phyloP scores from a whole-genome alignment of 2,797 vertebrate species.

The Babyrousa celebensis region DNA sequence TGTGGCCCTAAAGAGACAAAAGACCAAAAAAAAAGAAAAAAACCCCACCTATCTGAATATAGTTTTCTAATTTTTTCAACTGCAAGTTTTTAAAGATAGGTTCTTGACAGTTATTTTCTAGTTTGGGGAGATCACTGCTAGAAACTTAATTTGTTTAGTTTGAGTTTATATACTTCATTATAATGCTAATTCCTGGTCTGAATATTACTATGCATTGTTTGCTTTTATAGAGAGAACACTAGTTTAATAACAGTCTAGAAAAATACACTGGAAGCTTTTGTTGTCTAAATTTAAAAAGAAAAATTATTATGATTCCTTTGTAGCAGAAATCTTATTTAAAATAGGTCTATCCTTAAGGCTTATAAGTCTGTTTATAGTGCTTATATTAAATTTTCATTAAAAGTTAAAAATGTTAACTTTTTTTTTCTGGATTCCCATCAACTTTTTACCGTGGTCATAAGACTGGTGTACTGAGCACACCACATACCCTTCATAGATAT shows the following conservation, averaged over 20 bases:
- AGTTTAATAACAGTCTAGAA: slow-evolving; percentile 9
- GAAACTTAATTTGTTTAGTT: slow-evolving; percentile 43
- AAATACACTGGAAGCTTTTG: not conserved
- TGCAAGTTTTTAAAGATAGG: not conserved
- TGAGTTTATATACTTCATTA: slow-evolving; percentile 8
- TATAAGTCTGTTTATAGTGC: not conserved
- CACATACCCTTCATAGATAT: not conserved
- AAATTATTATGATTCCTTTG: not conserved
- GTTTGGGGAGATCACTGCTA: slow-evolving; percentile 20
- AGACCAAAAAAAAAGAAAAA: no score
- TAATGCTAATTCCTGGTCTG: not conserved
- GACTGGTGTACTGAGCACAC: not conserved
- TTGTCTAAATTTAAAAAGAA: not conserved
- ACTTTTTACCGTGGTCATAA: not conserved
- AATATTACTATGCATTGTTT: slow-evolving; percentile 4
- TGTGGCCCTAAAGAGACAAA: no score
- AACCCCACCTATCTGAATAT: not conserved
- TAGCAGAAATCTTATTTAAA: slow-evolving; percentile 25
- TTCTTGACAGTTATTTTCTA: not conserved
- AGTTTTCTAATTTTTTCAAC: slow-evolving; percentile 52
- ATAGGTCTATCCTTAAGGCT: not conserved
- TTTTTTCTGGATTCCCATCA: not conserved
- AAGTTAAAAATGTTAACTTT: not conserved
- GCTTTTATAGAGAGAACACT: not conserved
- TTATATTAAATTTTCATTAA: slow-evolving; percentile 32